Conservation (phyloP, 1,140 invertebrate species). For the Caenorhabditis remanei region DNA sequence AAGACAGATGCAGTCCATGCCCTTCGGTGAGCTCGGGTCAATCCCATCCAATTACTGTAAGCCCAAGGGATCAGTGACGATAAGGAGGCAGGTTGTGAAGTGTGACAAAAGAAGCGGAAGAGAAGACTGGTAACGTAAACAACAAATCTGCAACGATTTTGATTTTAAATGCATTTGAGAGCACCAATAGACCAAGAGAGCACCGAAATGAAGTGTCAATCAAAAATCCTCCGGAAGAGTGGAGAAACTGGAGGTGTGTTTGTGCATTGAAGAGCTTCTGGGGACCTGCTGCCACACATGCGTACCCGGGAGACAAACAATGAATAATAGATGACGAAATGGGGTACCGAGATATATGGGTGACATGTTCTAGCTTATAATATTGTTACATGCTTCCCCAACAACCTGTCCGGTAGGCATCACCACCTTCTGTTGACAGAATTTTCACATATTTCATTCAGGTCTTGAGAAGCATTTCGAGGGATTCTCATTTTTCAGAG, state of each 20-base stretch:
- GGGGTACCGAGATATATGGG: constrained; percentile 42
- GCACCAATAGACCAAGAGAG: constrained; percentile 4
- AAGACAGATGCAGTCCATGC: not conserved
- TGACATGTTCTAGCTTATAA: constrained; percentile 55
- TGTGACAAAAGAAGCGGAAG: not conserved
- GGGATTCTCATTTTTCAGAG: not conserved
- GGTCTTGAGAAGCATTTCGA: not conserved
- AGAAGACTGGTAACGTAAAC: not conserved
- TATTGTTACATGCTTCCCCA: constrained; percentile 22
- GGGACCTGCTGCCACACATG: constrained; percentile 52
- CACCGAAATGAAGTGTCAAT: constrained; percentile 56
- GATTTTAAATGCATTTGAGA: constrained; percentile 47
- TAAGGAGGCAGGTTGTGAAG: not conserved
- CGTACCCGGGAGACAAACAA: constrained; percentile 52
- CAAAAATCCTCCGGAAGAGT: constrained; percentile 49
- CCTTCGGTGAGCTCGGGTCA: not conserved
- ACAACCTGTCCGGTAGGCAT: constrained; percentile 42
- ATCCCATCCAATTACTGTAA: constrained; percentile 47
- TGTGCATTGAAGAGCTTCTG: constrained; percentile 46
- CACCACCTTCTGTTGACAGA: constrained; percentile 19
- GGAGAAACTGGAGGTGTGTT: constrained; percentile 22
- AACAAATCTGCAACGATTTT: constrained; percentile 43
- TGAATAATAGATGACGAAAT: constrained; percentile 56
- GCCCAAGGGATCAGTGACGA: constrained; percentile 19
- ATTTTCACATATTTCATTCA: not conserved